These are phyloP conservation scores for Acheta domesticus DNA, from an alignment of 2,888 invertebrate species.

Conservation along the genomic window DNA sequence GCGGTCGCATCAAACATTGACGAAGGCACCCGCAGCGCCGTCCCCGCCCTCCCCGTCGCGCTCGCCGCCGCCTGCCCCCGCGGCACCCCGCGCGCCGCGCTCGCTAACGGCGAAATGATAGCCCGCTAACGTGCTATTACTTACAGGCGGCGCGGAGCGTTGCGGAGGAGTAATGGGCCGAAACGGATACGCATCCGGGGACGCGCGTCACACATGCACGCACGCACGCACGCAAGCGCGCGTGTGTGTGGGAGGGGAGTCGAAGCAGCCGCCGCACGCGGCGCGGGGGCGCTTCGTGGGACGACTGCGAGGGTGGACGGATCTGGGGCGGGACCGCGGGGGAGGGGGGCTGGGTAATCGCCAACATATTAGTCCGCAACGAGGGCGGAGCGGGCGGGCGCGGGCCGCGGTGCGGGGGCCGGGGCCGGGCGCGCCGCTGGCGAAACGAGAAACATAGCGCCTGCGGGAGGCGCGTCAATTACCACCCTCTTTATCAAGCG, in stretches of 20 bases:
- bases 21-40: neutral
- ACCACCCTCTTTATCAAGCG: no score
- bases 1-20: constrained; percentile 2
- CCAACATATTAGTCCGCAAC: no score
- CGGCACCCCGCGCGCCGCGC: neutral
- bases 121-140: neutral
- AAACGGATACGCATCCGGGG: neutral
- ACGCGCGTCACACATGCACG: neutral
- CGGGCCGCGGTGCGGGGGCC: no score
- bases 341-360: neutral
- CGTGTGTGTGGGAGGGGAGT: no score
- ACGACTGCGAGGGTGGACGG: neutral
- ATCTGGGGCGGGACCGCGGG: neutral
- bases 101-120: constrained; percentile 4
- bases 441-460: no score
- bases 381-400: no score
- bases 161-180: neutral
- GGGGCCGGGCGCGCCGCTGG: no score
- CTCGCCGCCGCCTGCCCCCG: neutral
- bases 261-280: neutral
- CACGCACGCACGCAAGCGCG: neutral
- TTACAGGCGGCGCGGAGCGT: neutral
- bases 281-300: neutral
- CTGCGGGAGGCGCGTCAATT: no score
- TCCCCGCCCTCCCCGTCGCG: neutral